Evolutionary conservation across 2,797 vertebrate species (phyloP).

Genomic region (Dallia pectoralis): DNA sequence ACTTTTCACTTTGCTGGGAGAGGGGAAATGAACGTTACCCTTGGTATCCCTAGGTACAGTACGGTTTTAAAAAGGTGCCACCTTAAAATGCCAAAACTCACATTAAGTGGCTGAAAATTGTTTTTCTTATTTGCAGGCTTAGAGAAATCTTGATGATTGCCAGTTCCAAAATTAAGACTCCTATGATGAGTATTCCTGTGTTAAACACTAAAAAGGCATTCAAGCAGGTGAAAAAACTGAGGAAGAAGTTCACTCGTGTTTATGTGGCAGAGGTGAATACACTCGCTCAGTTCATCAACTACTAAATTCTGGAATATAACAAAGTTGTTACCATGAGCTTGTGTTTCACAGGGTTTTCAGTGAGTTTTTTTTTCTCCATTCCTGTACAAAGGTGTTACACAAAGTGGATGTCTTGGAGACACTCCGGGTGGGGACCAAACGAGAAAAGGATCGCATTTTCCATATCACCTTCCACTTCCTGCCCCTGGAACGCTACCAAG

Average conservation of each 20-base stretch:
- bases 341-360: neutral
- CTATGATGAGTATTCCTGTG: slow-evolving; percentile 94
- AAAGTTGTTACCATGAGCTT: neutral
- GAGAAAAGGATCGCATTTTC: slow-evolving; percentile 74
- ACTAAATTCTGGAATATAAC: neutral
- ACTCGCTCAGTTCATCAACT: neutral
- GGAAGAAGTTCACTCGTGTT: slow-evolving; percentile 84
- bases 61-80: neutral
- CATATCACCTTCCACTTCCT: slow-evolving; percentile 85
- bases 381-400: slow-evolving; percentile 81
- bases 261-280: slow-evolving; percentile 85
- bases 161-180: slow-evolving; percentile 91
- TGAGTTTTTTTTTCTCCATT: slow-evolving; percentile 47
- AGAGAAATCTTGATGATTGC: slow-evolving; percentile 94
- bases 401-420: slow-evolving; percentile 86
- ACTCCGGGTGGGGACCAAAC: slow-evolving; percentile 62
- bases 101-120: neutral
- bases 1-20: slow-evolving; percentile 98
- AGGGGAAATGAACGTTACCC: slow-evolving; percentile 98
- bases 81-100: neutral
- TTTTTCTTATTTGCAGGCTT: slow-evolving; percentile 69
- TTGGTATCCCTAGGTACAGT: slow-evolving; percentile 93
- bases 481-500: slow-evolving; percentile 75
- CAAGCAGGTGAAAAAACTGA: slow-evolving; percentile 82
- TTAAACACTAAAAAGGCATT: slow-evolving; percentile 80